Evolutionary conservation across 2,797 vertebrate genomes (phyloP).

Genomic region (Meda fulgida): DNA sequence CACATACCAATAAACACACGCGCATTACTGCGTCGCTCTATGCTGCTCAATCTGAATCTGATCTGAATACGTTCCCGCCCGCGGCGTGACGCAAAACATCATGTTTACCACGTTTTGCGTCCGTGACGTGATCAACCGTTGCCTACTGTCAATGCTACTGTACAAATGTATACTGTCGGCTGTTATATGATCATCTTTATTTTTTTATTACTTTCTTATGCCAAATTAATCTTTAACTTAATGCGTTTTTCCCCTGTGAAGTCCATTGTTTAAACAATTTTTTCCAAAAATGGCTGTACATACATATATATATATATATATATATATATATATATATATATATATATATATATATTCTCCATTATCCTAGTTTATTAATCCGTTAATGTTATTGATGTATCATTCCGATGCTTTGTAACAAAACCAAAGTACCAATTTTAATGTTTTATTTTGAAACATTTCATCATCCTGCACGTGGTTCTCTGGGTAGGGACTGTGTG

Average conservation of each 20-base stretch:
- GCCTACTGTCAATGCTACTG: not conserved
- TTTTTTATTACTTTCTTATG: not conserved
- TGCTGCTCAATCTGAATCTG: not conserved
- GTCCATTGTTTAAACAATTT: not conserved
- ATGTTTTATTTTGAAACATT: constrained; percentile 50
- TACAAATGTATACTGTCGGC: not conserved
- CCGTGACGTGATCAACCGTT: constrained; percentile 44
- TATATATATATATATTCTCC: no score
- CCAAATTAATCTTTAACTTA: not conserved
- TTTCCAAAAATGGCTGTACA: not conserved
- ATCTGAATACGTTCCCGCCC: not conserved
- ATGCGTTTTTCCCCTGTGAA: no score
- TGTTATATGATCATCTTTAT: not conserved
- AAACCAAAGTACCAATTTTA: not conserved
- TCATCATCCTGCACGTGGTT: constrained; percentile 35
- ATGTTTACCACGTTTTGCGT: constrained; percentile 54
- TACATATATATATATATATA: no score
- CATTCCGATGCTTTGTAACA: not conserved
- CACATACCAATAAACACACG: not conserved
- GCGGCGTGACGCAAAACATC: constrained; percentile 53
- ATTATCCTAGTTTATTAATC: not conserved
- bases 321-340: no score
- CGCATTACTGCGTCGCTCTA: not conserved
- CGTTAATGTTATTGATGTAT: not conserved
- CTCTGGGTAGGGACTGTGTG: constrained; percentile 28